These are phyloP conservation scores for Torymus texanus DNA, from an alignment of 2,888 invertebrate species.

Conservation along the genomic window DNA sequence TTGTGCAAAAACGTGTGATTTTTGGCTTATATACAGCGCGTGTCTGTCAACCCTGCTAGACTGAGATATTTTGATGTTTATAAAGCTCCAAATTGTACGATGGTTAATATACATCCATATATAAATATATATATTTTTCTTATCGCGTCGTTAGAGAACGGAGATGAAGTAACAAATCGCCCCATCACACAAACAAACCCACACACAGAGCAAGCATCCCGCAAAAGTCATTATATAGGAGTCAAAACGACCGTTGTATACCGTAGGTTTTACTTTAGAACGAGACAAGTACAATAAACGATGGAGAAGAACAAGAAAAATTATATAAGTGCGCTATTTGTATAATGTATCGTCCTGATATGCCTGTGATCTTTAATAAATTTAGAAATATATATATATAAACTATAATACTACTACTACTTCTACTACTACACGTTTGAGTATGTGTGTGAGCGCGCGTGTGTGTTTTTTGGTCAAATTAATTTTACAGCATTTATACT, in stretches of 20 bases:
- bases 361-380: conserved; percentile 45
- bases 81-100: too few relatives aligned
- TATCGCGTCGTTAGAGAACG: too few relatives aligned
- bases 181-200: too few relatives aligned
- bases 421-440: not conserved
- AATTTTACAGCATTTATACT: conserved; percentile 42
- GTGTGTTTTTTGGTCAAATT: conserved; percentile 11
- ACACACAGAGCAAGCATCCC: too few relatives aligned
- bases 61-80: too few relatives aligned
- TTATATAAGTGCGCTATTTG: not conserved
- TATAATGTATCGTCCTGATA: conserved; percentile 19
- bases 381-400: conserved; percentile 22
- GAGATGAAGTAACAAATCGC: too few relatives aligned
- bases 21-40: too few relatives aligned
- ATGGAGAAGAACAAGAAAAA: not conserved
- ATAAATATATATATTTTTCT: too few relatives aligned
- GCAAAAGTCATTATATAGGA: not conserved
- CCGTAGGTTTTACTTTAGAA: not conserved
- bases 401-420: too few relatives aligned
- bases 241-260: not conserved
- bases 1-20: too few relatives aligned
- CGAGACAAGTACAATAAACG: conserved; percentile 16
- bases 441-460: not conserved
- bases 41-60: too few relatives aligned
- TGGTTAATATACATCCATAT: too few relatives aligned